A percentile compares a stretch with the other conserved stretches of the same genome.
phyloP scores from a whole-genome alignment of 2,888 invertebrate species.

The Hydriomena furcata region DNA sequence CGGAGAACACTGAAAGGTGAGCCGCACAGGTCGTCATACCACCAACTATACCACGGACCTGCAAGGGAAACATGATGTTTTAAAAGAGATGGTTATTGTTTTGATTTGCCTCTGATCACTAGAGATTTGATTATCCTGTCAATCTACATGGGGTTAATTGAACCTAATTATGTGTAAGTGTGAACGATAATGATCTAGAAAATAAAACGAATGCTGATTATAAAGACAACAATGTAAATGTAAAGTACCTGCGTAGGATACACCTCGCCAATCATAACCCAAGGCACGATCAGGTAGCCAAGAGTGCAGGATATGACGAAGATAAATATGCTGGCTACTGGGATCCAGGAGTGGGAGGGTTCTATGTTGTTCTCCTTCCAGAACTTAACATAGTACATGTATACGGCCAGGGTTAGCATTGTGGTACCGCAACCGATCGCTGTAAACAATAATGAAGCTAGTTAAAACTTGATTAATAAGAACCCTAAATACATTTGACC shows the following conservation, averaged over 20 bases:
- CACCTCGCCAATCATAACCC: slow-evolving; percentile 90
- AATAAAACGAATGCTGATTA: too few species aligned
- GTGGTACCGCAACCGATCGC: slow-evolving; percentile 85
- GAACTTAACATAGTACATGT: slow-evolving; percentile 81
- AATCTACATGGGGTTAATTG: too few species aligned
- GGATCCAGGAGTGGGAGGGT: slow-evolving; percentile 83
- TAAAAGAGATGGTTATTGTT: too few species aligned
- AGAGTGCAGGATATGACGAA: slow-evolving; percentile 86
- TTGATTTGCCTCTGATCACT: too few species aligned
- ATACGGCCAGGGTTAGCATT: slow-evolving; percentile 84
- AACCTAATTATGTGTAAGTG: too few species aligned
- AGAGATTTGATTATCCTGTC: too few species aligned
- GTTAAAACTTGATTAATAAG: too few species aligned
- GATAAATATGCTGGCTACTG: slow-evolving; percentile 83
- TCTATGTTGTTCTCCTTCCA: slow-evolving; percentile 72
- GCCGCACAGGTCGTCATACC: slow-evolving; percentile 87
- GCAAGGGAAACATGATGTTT: too few species aligned
- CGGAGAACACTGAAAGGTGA: slow-evolving; percentile 86
- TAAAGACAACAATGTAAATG: too few species aligned
- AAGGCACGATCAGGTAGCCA: slow-evolving; percentile 87
- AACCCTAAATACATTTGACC: too few species aligned
- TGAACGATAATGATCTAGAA: too few species aligned
- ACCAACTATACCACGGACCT: slow-evolving; percentile 86
- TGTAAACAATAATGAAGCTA: too few species aligned
- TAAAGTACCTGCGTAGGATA: slow-evolving; percentile 83